Evolutionary conservation across 2,113 vertebrate genomes (phyloP).

Genomic region (Pluvialis apricaria): DNA sequence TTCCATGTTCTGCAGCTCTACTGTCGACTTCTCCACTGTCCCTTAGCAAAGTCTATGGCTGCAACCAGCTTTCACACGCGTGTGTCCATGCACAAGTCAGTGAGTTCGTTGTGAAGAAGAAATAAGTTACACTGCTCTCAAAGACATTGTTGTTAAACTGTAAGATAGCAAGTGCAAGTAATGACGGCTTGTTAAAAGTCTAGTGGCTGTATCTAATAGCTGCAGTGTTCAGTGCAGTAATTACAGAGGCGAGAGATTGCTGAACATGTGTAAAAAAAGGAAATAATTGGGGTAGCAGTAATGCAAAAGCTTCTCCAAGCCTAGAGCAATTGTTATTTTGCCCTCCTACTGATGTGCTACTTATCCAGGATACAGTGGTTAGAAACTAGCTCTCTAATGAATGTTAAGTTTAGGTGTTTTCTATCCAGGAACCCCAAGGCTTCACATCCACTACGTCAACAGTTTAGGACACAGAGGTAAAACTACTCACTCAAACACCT

Average conservation of each 20-base stretch:
- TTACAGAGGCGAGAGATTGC: constrained; percentile 48
- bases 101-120: not conserved
- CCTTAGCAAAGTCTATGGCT: not conserved
- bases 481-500: not conserved
- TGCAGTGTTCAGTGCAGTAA: constrained; percentile 1
- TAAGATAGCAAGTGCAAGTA: not conserved
- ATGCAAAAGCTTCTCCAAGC: constrained; percentile 22
- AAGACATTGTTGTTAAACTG: not conserved
- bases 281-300: constrained; percentile 58
- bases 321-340: constrained; percentile 43
- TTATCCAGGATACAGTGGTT: not conserved
- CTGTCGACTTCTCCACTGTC: not conserved
- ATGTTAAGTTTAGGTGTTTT: not conserved
- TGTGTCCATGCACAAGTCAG: not conserved
- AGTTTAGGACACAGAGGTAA: not conserved
- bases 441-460: not conserved
- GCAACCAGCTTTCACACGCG: not conserved
- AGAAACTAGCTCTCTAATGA: not conserved
- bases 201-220: constrained; percentile 35
- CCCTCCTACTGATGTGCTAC: constrained; percentile 23
- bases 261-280: constrained; percentile 30
- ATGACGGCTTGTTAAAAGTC: constrained; percentile 33
- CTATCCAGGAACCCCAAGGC: not conserved
- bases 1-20: not conserved
- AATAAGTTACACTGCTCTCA: not conserved